These are phyloP conservation scores for Tetrapedia diversipes DNA, from an alignment of 2,888 invertebrate genomes.

Conservation along the genomic window DNA sequence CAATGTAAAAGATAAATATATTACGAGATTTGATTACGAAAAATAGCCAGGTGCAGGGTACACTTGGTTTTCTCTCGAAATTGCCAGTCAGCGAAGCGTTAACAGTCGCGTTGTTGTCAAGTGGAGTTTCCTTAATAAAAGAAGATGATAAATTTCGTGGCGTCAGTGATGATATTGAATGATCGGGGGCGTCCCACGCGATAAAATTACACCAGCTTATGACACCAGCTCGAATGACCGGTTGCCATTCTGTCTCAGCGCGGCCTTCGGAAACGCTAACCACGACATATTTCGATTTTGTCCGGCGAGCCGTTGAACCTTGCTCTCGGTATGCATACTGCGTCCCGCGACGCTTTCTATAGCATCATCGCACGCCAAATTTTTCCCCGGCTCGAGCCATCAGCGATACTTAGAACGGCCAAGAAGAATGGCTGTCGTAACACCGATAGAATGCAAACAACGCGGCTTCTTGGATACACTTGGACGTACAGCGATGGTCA, in stretches of 20 bases:
- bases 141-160: slow-evolving; percentile 33
- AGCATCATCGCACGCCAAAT: slow-evolving; percentile 35
- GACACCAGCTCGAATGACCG: slow-evolving; percentile 30
- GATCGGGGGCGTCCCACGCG: slow-evolving; percentile 56
- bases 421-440: background rate
- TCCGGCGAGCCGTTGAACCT: slow-evolving; percentile 31
- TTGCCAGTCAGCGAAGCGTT: background rate
- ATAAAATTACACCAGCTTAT: slow-evolving; percentile 54
- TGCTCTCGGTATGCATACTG: slow-evolving; percentile 29
- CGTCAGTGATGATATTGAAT: slow-evolving; percentile 37
- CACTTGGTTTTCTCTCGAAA: too few species aligned
- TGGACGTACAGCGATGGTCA: too few species aligned
- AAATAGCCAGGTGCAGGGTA: too few species aligned
- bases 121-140: slow-evolving; percentile 44
- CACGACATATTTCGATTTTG: slow-evolving; percentile 37
- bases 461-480: too few species aligned
- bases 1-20: too few species aligned
- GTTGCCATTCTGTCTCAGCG: background rate
- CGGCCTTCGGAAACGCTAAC: slow-evolving; percentile 39
- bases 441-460: slow-evolving; percentile 11
- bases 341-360: slow-evolving; percentile 40
- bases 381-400: slow-evolving; percentile 18
- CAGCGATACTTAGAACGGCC: background rate
- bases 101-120: slow-evolving; percentile 25
- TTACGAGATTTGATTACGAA: too few species aligned